Evolutionary conservation across 2,888 invertebrate genomes (phyloP).

Genomic region (Nephrotoma guestfalica): DNA sequence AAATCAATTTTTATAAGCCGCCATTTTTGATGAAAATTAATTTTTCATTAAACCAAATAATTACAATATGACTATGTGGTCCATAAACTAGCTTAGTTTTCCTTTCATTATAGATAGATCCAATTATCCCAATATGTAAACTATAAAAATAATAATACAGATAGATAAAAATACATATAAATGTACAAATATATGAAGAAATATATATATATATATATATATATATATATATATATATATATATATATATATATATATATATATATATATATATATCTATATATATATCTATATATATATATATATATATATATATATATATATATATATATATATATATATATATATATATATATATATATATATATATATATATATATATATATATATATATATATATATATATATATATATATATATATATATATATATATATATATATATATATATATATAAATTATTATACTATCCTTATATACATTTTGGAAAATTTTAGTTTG

Average conservation of each 20-base stretch:
- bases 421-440: no score
- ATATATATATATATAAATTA: no score
- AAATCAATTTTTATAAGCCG: not conserved
- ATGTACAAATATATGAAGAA: not conserved
- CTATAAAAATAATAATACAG: no score
- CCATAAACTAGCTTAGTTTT: not conserved
- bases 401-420: no score
- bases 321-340: no score
- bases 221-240: not conserved
- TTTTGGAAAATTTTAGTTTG: no score
- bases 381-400: no score
- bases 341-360: no score
- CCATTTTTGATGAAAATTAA: not conserved
- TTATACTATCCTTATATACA: no score
- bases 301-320: not conserved
- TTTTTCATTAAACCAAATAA: not conserved
- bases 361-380: no score
- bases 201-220: not conserved
- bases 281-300: not conserved
- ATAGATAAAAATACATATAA: not conserved
- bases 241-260: not conserved
- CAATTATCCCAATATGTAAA: no score
- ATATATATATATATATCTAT: not conserved
- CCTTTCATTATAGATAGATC: not conserved
- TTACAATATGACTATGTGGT: not conserved